Conservation (phyloP, 1,140 invertebrate species). For the Druon quercuslanigerum region DNA sequence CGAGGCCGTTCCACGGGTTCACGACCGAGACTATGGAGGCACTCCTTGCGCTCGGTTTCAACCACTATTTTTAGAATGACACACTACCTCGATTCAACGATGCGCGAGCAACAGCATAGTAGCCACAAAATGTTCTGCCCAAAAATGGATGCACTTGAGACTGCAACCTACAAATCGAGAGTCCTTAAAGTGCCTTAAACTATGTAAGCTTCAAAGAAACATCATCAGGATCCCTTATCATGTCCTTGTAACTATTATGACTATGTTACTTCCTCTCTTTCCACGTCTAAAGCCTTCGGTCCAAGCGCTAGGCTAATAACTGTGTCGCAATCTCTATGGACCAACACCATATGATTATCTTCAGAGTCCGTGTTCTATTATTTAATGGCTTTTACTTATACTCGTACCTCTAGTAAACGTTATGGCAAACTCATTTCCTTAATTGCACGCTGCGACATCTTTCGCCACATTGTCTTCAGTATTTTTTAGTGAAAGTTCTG, state of each 20-base stretch:
- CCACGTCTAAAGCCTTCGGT: background rate
- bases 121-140: slow-evolving; percentile 59
- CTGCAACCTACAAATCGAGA: background rate
- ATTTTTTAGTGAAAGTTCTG: background rate
- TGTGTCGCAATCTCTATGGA: background rate
- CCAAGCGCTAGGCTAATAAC: background rate
- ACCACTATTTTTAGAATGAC: slow-evolving; percentile 74
- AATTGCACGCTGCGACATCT: slow-evolving; percentile 9
- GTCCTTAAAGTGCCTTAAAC: slow-evolving; percentile 4
- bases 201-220: background rate
- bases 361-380: background rate
- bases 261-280: background rate
- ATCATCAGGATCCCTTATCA: background rate
- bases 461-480: slow-evolving; percentile 6
- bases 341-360: background rate
- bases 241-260: background rate
- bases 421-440: slow-evolving; percentile 1
- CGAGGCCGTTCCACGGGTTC: slow-evolving; percentile 61
- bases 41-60: slow-evolving; percentile 54
- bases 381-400: slow-evolving; percentile 14
- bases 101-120: slow-evolving; percentile 55
- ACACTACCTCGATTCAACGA: slow-evolving; percentile 70
- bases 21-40: slow-evolving; percentile 62
- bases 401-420: background rate
- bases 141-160: slow-evolving; percentile 51